Percentiles rank a stretch among this genome's conserved stretches.
phyloP scores from a whole-genome alignment of 1,140 invertebrate genomes.

The Steinernema khuongi region DNA sequence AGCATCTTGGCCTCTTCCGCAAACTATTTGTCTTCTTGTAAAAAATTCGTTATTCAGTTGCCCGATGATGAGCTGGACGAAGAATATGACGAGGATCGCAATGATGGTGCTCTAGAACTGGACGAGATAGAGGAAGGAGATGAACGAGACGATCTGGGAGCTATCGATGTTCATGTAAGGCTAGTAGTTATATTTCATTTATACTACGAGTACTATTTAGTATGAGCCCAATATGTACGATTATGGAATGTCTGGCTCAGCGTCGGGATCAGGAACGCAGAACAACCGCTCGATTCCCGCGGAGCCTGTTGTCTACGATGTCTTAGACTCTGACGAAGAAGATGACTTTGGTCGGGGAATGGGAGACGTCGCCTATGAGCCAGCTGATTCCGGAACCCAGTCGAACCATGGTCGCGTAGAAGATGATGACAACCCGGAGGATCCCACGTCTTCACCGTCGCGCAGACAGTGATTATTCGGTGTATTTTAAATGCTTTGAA shows the following conservation, averaged over 20 bases:
- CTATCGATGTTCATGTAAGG: not conserved
- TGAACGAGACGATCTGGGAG: not conserved
- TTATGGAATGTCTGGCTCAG: not conserved
- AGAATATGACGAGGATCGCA: not conserved
- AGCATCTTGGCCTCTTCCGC: too few species aligned
- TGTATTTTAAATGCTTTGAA: not conserved
- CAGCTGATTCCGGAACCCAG: not conserved
- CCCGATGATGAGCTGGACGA: conserved; percentile 2
- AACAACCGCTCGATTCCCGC: not conserved
- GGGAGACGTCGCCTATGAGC: not conserved
- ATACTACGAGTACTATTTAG: not conserved
- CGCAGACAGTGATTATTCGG: not conserved
- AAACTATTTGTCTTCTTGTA: not conserved
- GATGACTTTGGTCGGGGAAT: not conserved
- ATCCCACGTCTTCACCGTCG: not conserved
- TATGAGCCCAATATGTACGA: not conserved
- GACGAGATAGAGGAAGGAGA: not conserved
- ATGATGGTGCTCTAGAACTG: not conserved
- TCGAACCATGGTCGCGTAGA: not conserved
- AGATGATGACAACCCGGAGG: conserved; percentile 1
- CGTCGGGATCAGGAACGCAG: not conserved
- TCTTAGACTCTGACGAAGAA: not conserved
- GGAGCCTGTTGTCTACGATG: not conserved
- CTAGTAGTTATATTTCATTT: not conserved
- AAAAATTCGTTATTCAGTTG: not conserved